Conservation (phyloP, 2,113 vertebrate genomes). For the Lophochroa leadbeateri region DNA sequence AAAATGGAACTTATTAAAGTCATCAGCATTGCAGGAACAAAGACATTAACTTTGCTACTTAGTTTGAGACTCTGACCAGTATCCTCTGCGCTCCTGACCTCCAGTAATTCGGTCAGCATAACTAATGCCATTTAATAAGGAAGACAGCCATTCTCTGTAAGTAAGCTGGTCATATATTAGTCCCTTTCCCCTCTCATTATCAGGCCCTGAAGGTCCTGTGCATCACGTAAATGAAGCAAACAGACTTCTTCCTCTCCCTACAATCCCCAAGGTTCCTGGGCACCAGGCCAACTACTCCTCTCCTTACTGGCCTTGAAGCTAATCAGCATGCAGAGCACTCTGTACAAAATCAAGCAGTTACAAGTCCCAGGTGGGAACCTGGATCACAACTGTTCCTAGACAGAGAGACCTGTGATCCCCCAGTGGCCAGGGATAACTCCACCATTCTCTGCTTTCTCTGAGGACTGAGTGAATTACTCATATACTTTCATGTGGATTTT, state of each 20-base stretch:
- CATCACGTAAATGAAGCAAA: neutral
- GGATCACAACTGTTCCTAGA: neutral
- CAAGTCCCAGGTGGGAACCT: neutral
- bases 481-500: neutral
- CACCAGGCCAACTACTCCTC: neutral
- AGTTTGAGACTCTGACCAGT: neutral
- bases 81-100: neutral
- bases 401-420: neutral
- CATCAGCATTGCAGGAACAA: neutral
- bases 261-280: neutral
- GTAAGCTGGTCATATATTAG: fast-evolving
- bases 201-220: neutral
- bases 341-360: neutral
- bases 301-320: neutral
- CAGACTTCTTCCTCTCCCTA: neutral
- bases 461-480: neutral
- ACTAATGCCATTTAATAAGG: neutral
- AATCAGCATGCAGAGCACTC: neutral
- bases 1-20: neutral
- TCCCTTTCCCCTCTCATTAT: neutral
- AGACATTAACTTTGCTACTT: neutral
- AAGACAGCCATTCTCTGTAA: neutral
- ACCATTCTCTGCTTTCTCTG: neutral
- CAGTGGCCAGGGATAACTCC: neutral
- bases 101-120: neutral